A percentile compares a stretch with the other conserved stretches of the same genome.
phyloP scores from a whole-genome alignment of 92 coral and sea anemone species.

The Paramuricea clavata region DNA sequence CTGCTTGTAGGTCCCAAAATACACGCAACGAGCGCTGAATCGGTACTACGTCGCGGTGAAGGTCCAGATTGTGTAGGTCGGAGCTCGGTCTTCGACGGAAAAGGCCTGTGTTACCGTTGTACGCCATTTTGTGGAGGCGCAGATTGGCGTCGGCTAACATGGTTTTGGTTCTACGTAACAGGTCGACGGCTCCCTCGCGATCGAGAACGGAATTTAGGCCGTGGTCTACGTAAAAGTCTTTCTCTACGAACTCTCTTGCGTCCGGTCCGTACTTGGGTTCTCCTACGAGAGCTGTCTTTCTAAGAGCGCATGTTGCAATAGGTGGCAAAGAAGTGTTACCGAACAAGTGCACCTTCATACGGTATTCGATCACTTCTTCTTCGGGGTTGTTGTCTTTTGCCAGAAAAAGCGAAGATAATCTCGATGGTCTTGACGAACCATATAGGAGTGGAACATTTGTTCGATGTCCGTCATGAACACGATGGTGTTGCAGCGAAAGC shows the following conservation, averaged over 20 bases:
- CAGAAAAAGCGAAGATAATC: too few relatives aligned
- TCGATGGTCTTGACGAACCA: too few relatives aligned
- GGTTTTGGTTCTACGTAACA: neutral
- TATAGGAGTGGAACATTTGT: constrained; percentile 60
- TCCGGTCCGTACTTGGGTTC: constrained; percentile 7
- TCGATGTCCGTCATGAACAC: constrained; percentile 51
- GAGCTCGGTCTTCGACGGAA: neutral
- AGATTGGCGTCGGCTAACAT: neutral
- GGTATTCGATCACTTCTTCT: constrained; percentile 28
- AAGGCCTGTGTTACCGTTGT: constrained; percentile 1
- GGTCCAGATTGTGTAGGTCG: neutral
- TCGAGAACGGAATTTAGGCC: constrained; percentile 1
- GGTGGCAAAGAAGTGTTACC: constrained; percentile 24
- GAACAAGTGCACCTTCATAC: constrained; percentile 51
- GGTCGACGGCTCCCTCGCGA: too few relatives aligned
- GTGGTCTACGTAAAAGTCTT: constrained; percentile 23
- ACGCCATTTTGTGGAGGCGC: neutral
- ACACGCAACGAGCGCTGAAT: constrained; percentile 40
- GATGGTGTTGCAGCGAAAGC: too few relatives aligned
- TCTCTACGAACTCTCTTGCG: constrained; percentile 20
- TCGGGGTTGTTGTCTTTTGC: constrained; percentile 44
- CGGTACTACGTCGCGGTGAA: constrained; percentile 23
- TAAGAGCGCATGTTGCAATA: neutral
- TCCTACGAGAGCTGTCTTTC: neutral
- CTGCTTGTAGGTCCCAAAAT: constrained; percentile 34